A percentile compares a stretch with the other conserved stretches of the same genome.
These are phyloP conservation scores for Melieria omissa DNA, from an alignment of 2,888 invertebrate species.

Conservation along the genomic window DNA sequence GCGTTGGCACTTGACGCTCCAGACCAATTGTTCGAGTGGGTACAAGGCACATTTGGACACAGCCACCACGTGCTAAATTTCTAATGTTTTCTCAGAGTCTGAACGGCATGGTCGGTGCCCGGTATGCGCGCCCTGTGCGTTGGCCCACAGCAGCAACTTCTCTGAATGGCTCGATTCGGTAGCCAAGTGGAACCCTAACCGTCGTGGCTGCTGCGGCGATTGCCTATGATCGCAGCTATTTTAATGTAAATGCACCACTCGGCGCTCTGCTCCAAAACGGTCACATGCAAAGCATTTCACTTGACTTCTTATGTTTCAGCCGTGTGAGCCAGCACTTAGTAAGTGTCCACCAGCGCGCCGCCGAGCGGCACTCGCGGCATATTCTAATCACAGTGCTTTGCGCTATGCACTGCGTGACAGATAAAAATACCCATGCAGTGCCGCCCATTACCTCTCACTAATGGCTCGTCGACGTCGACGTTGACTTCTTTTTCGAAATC, in stretches of 20 bases:
- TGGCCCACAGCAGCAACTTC: constrained; percentile 24
- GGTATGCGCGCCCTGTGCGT: constrained; percentile 33
- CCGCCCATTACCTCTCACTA: too few species aligned
- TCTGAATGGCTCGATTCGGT: constrained; percentile 8
- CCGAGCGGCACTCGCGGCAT: not conserved
- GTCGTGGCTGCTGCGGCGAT: not conserved
- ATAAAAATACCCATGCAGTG: too few species aligned
- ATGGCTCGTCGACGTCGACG: too few species aligned
- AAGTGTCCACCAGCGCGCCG: not conserved
- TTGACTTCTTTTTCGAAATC: too few species aligned
- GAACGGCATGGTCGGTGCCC: constrained; percentile 13
- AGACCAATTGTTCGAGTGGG: too few species aligned
- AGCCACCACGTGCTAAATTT: too few species aligned
- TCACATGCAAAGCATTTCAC: constrained; percentile 31
- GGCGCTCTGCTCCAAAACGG: constrained; percentile 7
- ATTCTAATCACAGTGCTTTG: too few species aligned
- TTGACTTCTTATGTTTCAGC: constrained; percentile 24
- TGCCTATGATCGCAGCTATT: not conserved
- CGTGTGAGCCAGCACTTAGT: not conserved
- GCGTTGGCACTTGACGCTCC: too few species aligned
- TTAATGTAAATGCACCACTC: not conserved
- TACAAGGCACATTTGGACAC: too few species aligned
- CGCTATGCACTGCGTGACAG: too few species aligned
- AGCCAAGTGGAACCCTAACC: constrained; percentile 26
- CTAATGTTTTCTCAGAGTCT: too few species aligned